Evolutionary conservation across 2,888 invertebrate genomes (phyloP).

Genomic region (Branchellion lobata): DNA sequence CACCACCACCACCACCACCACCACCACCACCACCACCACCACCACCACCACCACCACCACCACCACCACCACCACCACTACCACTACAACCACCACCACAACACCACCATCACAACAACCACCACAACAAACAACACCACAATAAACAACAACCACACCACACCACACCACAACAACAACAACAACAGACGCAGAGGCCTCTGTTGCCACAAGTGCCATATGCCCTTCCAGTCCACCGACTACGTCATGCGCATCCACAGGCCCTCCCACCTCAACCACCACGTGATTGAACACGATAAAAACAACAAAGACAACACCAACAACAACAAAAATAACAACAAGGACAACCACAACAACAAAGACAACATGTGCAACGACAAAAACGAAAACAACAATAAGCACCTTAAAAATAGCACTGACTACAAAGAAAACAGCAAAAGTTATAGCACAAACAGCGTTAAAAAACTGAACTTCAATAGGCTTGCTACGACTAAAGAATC

Average conservation of each 20-base stretch:
- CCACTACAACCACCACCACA: too few relatives aligned
- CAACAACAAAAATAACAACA: background rate
- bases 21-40: too few relatives aligned
- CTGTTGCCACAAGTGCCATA: conserved; percentile 26
- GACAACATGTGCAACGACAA: too few relatives aligned
- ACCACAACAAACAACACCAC: too few relatives aligned
- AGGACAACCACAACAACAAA: background rate
- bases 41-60: too few relatives aligned
- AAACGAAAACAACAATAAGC: too few relatives aligned
- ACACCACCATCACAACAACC: too few relatives aligned
- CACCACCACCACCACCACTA: too few relatives aligned
- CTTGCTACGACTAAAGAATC: background rate
- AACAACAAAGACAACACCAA: background rate
- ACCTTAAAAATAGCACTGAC: background rate
- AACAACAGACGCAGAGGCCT: conserved; percentile 35
- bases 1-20: too few relatives aligned
- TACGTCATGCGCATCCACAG: conserved; percentile 33
- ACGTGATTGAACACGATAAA: background rate
- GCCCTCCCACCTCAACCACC: background rate
- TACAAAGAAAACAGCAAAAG: background rate
- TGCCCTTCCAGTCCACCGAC: conserved; percentile 33
- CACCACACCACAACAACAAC: too few relatives aligned
- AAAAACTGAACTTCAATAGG: background rate
- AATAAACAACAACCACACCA: too few relatives aligned
- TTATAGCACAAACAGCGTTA: background rate